phyloP scores from a whole-genome alignment of 2,113 vertebrate species.

The Hypanus sabinus region DNA sequence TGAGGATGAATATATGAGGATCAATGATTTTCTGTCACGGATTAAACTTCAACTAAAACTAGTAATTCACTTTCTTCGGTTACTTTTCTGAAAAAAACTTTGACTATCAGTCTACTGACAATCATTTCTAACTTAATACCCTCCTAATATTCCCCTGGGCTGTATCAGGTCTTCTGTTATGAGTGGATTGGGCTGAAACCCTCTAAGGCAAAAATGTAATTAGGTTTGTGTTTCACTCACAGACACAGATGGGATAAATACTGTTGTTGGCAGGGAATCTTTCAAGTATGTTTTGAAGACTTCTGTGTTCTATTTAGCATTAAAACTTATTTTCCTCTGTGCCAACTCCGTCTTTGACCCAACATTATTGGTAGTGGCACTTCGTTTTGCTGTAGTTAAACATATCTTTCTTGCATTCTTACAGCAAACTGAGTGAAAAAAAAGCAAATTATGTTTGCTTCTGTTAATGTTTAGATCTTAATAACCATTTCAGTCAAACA shows the following conservation, averaged over 20 bases:
- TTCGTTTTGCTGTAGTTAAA: constrained; percentile 29
- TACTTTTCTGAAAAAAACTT: constrained; percentile 30
- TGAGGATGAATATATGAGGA: constrained; percentile 38
- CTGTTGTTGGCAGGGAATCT: constrained; percentile 31
- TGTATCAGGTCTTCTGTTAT: constrained; percentile 25
- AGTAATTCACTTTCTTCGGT: constrained; percentile 31
- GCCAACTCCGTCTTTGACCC: neutral
- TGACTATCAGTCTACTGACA: constrained; percentile 19
- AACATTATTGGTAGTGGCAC: constrained; percentile 33
- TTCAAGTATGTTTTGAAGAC: constrained; percentile 22
- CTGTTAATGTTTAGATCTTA: constrained; percentile 11
- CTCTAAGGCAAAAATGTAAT: constrained; percentile 23
- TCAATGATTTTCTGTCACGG: constrained; percentile 33
- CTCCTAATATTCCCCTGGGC: constrained; percentile 10
- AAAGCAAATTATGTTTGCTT: neutral
- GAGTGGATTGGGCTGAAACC: constrained; percentile 28
- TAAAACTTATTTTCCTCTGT: neutral
- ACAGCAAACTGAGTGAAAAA: neutral
- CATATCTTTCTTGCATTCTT: constrained; percentile 25
- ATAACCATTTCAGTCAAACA: constrained; percentile 51
- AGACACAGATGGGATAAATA: constrained; percentile 36
- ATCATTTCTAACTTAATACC: constrained; percentile 23
- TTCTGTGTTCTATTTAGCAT: constrained; percentile 32
- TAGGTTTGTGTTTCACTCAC: constrained; percentile 29
- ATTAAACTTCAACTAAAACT: constrained; percentile 8